Evolutionary conservation across 2,113 vertebrate species (phyloP).

Genomic region (Uria lomvia): DNA sequence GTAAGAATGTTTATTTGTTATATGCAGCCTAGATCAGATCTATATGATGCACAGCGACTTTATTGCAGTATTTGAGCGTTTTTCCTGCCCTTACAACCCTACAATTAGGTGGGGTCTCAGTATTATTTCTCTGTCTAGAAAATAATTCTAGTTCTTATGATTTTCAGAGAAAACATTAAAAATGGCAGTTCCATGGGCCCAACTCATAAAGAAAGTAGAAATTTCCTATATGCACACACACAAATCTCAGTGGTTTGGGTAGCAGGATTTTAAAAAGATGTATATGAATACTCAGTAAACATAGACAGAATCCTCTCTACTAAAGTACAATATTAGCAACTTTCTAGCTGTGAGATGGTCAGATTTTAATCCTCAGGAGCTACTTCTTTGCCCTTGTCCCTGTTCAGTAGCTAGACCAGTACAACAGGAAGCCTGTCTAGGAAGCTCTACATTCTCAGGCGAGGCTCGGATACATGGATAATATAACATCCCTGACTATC

Average conservation of each 20-base stretch:
- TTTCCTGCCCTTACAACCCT: not conserved
- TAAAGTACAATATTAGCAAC: not conserved
- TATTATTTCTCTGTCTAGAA: not conserved
- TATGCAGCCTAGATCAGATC: not conserved
- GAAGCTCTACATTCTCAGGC: not conserved
- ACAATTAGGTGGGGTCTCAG: not conserved
- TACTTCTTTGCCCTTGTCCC: not conserved
- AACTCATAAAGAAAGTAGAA: not conserved
- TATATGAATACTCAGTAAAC: not conserved
- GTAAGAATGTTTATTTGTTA: not conserved
- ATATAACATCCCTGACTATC: not conserved
- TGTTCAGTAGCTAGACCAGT: not conserved
- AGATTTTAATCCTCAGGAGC: not conserved
- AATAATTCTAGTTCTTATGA: not conserved
- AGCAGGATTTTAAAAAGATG: not conserved
- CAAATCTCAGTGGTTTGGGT: not conserved
- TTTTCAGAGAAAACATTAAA: not conserved
- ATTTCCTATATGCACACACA: not conserved
- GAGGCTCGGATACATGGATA: not conserved
- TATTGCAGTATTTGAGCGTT: not conserved
- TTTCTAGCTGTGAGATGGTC: not conserved
- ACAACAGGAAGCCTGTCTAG: not conserved
- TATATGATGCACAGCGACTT: not conserved
- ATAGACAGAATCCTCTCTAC: not conserved
- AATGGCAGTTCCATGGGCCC: not conserved